Base-by-base conservation (phyloP, 2,113 vertebrate species). In the Paradisaea rubra region DNA sequence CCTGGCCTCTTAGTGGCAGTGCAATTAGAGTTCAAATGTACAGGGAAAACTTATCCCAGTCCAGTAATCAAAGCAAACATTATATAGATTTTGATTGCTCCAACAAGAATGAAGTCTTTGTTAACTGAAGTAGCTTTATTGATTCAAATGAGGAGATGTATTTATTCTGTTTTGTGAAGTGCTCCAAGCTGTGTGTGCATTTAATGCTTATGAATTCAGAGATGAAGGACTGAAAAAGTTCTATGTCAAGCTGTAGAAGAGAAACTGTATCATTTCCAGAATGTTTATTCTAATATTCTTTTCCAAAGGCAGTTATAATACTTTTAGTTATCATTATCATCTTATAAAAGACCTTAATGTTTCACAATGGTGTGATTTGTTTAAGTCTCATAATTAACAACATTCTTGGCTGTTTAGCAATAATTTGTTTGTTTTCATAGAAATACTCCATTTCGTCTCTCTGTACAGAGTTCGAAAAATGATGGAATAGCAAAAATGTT, bases 321-420 rank as follows among this genome's bases (percentile, higher is more conserved):
- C 57, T 95, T 33, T 2, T 44, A 81, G 33, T 19, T 91, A n/a
- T 79, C 70, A 72, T 96, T 96, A 93, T 69, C 9, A 88, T 91
- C 84, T 96, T 89, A 85, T 86, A 88, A 91, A 77, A 94, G 66
- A 94, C 56, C 66, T 84, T 94, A 87, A 81, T 81, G 57, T 81
- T 96, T 94, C 73, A 95, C 71, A 90, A 84, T 0, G 3, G 76
- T 7, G 0, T 81, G 64, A 93, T 93, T 95, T 70, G 66, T 50
- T 97, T 94, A 95, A 86, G 86, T 85, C 64, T 83, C 33, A 76
- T 64, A 96, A 86, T 94, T 95, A 97, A 95, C 87, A 97, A 82
- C 59, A 66, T 83, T 95, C 59, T 93, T 86, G 94, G 94, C 91
- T 96, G 91, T 93, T 88, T 81, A 76, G 86, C 82, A 96, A 76